These are phyloP conservation scores for Habroteleia sp. DNA, from an alignment of 2,888 invertebrate genomes.

Conservation along the genomic window DNA sequence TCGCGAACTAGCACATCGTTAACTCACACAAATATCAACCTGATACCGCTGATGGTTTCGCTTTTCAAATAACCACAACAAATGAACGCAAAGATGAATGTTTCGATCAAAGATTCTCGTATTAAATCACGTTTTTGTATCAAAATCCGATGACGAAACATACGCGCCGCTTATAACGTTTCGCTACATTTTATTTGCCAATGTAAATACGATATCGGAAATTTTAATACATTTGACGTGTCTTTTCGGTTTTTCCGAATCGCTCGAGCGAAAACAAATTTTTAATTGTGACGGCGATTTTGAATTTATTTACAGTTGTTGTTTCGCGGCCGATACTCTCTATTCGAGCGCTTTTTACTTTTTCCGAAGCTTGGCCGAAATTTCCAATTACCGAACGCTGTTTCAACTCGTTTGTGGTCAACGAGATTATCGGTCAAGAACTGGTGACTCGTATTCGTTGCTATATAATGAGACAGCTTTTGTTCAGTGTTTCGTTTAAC, in stretches of 20 bases:
- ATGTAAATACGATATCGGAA: constrained; percentile 28
- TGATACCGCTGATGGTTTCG: constrained; percentile 50
- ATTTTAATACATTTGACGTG: constrained; percentile 40
- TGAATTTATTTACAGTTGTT: constrained; percentile 21
- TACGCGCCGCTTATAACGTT: constrained; percentile 25
- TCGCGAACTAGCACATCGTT: constrained; percentile 27
- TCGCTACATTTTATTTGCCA: constrained; percentile 47
- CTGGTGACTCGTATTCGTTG: neutral
- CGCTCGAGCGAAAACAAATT: constrained; percentile 28
- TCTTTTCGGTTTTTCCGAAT: constrained; percentile 25
- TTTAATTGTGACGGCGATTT: constrained; percentile 32
- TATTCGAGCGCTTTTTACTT: constrained; percentile 1
- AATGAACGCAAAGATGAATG: constrained; percentile 54
- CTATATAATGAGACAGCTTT: constrained; percentile 3
- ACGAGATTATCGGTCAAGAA: constrained; percentile 7
- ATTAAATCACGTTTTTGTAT: constrained; percentile 47
- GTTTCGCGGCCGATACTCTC: neutral
- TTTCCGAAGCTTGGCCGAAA: neutral
- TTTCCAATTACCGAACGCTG: neutral
- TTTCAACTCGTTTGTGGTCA: constrained; percentile 10
- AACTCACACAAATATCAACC: constrained; percentile 25
- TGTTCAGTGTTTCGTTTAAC: neutral
- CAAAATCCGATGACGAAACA: constrained; percentile 41
- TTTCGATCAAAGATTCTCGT: constrained; percentile 48
- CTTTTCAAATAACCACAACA: constrained; percentile 41